phyloP scores from a whole-genome alignment of 2,113 vertebrate genomes.

The Thomomys bottae region DNA sequence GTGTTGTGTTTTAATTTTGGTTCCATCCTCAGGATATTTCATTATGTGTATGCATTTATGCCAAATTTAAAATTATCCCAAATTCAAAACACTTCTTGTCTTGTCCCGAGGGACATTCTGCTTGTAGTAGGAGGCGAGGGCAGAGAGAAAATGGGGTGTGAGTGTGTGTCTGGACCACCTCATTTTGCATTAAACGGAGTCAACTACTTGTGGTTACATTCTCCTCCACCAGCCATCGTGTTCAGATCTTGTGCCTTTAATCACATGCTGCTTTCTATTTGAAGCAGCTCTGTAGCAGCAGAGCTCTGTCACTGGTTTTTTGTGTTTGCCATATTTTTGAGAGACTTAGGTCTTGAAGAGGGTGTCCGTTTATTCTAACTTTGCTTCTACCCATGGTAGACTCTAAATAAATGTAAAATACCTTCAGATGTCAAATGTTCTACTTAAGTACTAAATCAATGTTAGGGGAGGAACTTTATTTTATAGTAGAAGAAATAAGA shows the following conservation, averaged over 20 bases:
- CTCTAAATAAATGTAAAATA: not conserved
- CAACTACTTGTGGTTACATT: not conserved
- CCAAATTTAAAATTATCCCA: not conserved
- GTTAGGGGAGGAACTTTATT: not conserved
- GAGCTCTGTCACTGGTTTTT: not conserved
- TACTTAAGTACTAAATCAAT: slow-evolving; percentile 7
- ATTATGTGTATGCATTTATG: not conserved
- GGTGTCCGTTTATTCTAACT: not conserved
- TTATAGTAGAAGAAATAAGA: slow-evolving; percentile 28
- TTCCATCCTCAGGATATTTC: not conserved
- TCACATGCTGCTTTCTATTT: slow-evolving; percentile 4
- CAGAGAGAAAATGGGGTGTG: not conserved
- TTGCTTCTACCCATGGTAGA: not conserved
- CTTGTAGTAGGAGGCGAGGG: not conserved
- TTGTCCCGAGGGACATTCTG: not conserved
- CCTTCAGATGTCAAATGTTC: not conserved
- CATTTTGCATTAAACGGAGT: slow-evolving; percentile 1
- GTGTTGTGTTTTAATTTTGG: slow-evolving; percentile 3
- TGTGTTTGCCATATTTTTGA: not conserved
- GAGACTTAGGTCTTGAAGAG: not conserved
- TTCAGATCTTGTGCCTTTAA: slow-evolving; percentile 16
- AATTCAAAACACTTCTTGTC: not conserved
- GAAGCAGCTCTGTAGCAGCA: not conserved
- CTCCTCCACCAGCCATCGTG: not conserved
- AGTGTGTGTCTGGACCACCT: not conserved